These are phyloP conservation scores for Lamellibrachia luymesi DNA, from an alignment of 1,140 invertebrate genomes.

Conservation along the genomic window DNA sequence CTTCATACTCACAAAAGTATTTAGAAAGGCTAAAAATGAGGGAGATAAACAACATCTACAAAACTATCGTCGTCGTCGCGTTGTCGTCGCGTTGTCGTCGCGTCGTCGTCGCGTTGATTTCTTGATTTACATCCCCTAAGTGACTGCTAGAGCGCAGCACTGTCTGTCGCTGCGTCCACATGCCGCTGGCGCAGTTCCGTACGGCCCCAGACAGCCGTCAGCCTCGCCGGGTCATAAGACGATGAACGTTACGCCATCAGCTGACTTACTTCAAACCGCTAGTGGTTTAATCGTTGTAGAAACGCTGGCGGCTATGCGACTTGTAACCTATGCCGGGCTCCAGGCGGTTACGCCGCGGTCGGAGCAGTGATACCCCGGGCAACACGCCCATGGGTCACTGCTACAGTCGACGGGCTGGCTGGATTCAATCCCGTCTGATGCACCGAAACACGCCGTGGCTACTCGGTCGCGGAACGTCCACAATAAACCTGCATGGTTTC, in stretches of 20 bases:
- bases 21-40: too few relatives aligned
- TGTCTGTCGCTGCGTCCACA: background rate
- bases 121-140: background rate
- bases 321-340: background rate
- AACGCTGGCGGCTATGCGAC: background rate
- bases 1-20: too few relatives aligned
- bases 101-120: background rate
- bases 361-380: too few relatives aligned
- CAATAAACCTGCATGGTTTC: too few relatives aligned
- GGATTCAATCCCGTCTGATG: too few relatives aligned
- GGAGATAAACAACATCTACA: too few relatives aligned
- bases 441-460: too few relatives aligned
- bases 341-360: background rate
- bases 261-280: background rate
- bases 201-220: background rate
- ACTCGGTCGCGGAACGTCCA: too few relatives aligned
- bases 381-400: too few relatives aligned
- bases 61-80: too few relatives aligned
- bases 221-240: background rate
- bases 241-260: background rate
- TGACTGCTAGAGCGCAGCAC: background rate
- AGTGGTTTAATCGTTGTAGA: background rate
- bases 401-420: too few relatives aligned
- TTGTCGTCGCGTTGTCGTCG: too few relatives aligned
- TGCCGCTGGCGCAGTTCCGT: background rate